Evolutionary conservation across 2,888 invertebrate species (phyloP), one percentile per base, ranked within the genome.

Genomic region (Aphodius granarius): DNA sequence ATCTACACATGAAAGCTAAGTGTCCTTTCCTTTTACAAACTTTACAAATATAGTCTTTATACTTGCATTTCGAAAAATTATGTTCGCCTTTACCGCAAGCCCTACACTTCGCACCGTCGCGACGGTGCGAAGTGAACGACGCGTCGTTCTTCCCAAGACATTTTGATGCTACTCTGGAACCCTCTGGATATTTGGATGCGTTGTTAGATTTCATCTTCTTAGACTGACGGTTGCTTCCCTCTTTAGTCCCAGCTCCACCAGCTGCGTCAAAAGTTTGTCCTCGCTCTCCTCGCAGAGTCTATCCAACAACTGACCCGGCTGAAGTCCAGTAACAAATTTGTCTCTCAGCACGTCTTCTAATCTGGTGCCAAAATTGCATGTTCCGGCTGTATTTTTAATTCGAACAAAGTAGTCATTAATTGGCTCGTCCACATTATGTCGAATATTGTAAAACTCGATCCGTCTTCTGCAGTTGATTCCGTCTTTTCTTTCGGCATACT

Each of bases 391-490:
- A n/a, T n/a, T n/a, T n/a, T n/a, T n/a, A n/a, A n/a, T n/a, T n/a
- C n/a, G n/a, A n/a, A n/a, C n/a, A n/a, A n/a, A n/a, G n/a, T n/a
- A n/a, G n/a, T n/a, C n/a, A n/a, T n/a, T n/a, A n/a, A n/a, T n/a
- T n/a, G n/a, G n/a, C n/a, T n/a, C n/a, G n/a, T 68, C 63, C 13
- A 72, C 68, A n/a, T 66, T 68, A 78, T 82, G 80, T 65, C 72
- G 73, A 15, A 78, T 78, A 18, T 79, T 76, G 66, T 79, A 80
- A 63, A 82, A 81, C 63, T 77, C 75, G 1, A 76, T 66, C 63
- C 2, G 73, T 71, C 77, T 77, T 63, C 80, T 68, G 63, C 74
- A 81, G n/a, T n/a, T n/a, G n/a, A n/a, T n/a, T n/a, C n/a, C n/a
- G n/a, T n/a, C n/a, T n/a, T n/a, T n/a, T n/a, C n/a, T n/a, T n/a